Evolutionary conservation across 1,140 invertebrate species (phyloP).

Genomic region (Luehdorfia chinensis): DNA sequence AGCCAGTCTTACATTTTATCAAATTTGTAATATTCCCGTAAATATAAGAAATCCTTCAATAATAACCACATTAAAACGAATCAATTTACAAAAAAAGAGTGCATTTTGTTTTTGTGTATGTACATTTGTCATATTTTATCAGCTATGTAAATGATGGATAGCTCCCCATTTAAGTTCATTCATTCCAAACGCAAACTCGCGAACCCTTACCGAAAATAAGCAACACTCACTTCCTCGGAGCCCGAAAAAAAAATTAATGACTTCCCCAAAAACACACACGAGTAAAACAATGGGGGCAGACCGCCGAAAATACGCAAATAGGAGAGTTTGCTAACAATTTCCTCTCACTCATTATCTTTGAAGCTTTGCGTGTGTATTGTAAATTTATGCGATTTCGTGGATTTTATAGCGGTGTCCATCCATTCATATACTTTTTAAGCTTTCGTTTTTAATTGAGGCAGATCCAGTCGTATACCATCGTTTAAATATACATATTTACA

Average conservation of each 20-base stretch:
- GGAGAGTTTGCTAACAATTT: conserved; percentile 44
- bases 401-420: no score
- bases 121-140: no score
- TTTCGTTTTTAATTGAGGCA: no score
- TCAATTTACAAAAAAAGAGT: no score
- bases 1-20: no score
- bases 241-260: conserved; percentile 55
- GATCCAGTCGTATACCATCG: no score
- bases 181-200: conserved; percentile 14
- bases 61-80: no score
- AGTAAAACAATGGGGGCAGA: conserved; percentile 38
- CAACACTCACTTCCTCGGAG: conserved; percentile 35
- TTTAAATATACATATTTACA: no score
- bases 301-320: conserved; percentile 46
- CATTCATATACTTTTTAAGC: no score
- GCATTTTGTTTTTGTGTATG: no score
- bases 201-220: conserved; percentile 28
- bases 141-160: conserved; percentile 12
- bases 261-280: conserved; percentile 42
- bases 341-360: conserved; percentile 49
- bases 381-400: not conserved
- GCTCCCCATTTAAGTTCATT: conserved; percentile 6
- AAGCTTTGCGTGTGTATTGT: conserved; percentile 36
- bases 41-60: no score
- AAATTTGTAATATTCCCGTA: no score